These are phyloP conservation scores for Gryllus bimaculatus DNA, from an alignment of 1,140 invertebrate genomes.

Conservation along the genomic window DNA sequence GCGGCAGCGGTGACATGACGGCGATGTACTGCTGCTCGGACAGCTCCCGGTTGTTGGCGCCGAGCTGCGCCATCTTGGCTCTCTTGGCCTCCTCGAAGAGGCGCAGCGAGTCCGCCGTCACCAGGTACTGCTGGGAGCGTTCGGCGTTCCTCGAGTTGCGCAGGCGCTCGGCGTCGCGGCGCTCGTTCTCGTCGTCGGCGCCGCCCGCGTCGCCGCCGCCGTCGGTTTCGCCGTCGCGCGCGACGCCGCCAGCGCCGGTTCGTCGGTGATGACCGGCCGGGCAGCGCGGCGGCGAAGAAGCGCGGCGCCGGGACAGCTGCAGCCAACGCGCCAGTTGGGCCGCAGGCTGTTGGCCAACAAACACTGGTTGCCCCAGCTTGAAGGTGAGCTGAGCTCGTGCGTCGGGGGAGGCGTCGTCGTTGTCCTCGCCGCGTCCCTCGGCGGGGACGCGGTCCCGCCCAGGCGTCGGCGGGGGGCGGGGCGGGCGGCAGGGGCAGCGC, in stretches of 20 bases:
- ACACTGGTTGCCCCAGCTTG: slow-evolving; percentile 43
- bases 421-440: slow-evolving; percentile 25
- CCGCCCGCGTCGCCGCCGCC: no score
- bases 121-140: slow-evolving; percentile 28
- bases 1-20: neutral
- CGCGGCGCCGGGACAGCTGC: slow-evolving; percentile 53
- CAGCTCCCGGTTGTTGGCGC: slow-evolving; percentile 10
- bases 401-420: slow-evolving; percentile 28
- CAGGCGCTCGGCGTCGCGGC: neutral
- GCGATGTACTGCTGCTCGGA: neutral
- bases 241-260: neutral
- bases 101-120: slow-evolving; percentile 52
- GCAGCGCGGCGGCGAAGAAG: slow-evolving; percentile 41
- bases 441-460: slow-evolving; percentile 28
- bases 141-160: neutral
- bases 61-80: slow-evolving; percentile 31
- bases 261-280: neutral
- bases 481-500: slow-evolving; percentile 24
- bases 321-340: slow-evolving; percentile 61
- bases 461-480: slow-evolving; percentile 27
- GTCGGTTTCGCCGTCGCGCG: neutral
- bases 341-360: slow-evolving; percentile 49
- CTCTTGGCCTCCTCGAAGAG: slow-evolving; percentile 55
- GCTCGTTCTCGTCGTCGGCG: neutral
- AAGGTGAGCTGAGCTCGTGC: slow-evolving; percentile 45